These are phyloP conservation scores for Phalacrocorax brasilianus DNA, from an alignment of 2,113 vertebrate species.

Conservation along the genomic window DNA sequence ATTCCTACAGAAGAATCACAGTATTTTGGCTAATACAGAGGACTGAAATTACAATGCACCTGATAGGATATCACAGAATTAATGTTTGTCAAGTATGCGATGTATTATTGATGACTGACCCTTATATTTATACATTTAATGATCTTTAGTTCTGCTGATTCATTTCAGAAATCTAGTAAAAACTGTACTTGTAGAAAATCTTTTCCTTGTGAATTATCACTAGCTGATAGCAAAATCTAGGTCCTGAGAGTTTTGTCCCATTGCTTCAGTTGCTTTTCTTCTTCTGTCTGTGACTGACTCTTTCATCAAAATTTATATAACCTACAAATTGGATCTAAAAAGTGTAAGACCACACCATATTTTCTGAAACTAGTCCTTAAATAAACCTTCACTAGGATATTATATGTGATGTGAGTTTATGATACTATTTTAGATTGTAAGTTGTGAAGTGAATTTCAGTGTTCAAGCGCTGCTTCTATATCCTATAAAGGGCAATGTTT, in stretches of 20 bases:
- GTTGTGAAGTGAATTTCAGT: neutral
- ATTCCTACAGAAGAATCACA: neutral
- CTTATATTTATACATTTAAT: neutral
- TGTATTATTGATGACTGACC: neutral
- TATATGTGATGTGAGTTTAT: neutral
- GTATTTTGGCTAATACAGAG: neutral
- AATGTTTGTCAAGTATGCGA: neutral
- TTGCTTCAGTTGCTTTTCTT: neutral
- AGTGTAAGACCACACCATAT: neutral
- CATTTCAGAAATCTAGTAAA: neutral
- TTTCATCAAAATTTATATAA: neutral
- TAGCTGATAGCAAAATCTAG: neutral
- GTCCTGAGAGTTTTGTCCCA: neutral
- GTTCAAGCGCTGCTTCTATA: neutral
- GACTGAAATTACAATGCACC: neutral
- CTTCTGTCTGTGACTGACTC: neutral
- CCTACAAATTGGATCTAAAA: neutral
- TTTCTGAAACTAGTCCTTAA: constrained; percentile 27
- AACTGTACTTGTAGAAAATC: neutral
- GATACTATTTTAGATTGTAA: neutral
- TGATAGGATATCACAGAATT: neutral
- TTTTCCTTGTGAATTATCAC: neutral
- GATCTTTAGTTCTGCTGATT: neutral
- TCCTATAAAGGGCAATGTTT: constrained; percentile 52
- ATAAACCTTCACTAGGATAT: neutral